Conservation (phyloP, 1,140 invertebrate species). For the Drosophila athabasca region DNA sequence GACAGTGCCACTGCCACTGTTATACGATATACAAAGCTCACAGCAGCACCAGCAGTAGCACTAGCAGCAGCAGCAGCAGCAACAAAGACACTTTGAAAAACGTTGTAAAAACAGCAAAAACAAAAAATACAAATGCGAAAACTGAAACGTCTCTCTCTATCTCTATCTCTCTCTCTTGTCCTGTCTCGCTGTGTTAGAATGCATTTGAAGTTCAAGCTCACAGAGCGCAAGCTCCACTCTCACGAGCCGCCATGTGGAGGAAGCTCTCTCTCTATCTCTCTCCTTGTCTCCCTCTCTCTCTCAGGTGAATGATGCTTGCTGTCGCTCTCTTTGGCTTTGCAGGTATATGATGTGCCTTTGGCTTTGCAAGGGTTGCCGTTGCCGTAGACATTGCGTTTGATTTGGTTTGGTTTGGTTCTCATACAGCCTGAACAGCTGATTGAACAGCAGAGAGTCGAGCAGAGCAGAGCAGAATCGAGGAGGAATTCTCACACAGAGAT, state of each 20-base stretch:
- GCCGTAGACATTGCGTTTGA: not conserved
- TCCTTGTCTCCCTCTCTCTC: conserved; percentile 15
- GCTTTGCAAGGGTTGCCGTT: conserved; percentile 4
- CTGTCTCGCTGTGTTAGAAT: conserved; percentile 19
- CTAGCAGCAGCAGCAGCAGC: conserved; percentile 19
- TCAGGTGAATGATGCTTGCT: conserved; percentile 1
- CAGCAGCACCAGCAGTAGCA: conserved; percentile 9
- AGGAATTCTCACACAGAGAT: not conserved
- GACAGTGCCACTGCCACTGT: conserved; percentile 46
- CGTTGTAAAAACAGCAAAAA: conserved; percentile 34
- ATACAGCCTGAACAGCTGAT: conserved; percentile 22
- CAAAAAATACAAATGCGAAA: conserved; percentile 12
- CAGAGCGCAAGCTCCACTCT: conserved; percentile 63
- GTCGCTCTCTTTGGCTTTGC: not conserved
- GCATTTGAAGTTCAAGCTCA: conserved; percentile 79
- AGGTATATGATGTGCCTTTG: conserved; percentile 1
- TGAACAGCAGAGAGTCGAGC: conserved; percentile 8
- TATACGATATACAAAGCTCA: conserved; percentile 68
- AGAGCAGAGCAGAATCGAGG: too few relatives aligned
- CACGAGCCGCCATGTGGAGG: conserved; percentile 5
- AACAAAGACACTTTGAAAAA: conserved; percentile 53
- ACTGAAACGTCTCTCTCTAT: conserved; percentile 16
- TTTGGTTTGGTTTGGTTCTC: not conserved
- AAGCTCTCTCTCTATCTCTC: conserved; percentile 29
- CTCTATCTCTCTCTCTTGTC: conserved; percentile 5